Conservation (phyloP, 2,797 vertebrate species). For the Sardinella longiceps region DNA sequence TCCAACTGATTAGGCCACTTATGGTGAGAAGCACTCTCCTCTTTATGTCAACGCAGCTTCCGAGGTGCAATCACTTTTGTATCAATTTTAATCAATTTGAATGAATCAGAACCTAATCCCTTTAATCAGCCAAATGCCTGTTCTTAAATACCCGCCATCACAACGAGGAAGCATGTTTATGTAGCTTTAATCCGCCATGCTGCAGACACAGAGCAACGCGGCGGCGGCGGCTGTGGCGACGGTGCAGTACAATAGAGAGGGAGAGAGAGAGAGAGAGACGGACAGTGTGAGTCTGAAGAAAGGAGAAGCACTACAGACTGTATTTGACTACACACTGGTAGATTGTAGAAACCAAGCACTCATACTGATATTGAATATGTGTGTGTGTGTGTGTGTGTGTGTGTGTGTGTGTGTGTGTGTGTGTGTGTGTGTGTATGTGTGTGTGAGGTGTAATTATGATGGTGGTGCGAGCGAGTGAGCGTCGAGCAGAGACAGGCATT, state of each 20-base stretch:
- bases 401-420: background rate
- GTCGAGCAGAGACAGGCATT: constrained; percentile 31
- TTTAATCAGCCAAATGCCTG: constrained; percentile 51
- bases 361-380: background rate
- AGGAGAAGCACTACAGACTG: background rate
- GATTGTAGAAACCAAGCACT: no score
- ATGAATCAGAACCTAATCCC: constrained; percentile 65
- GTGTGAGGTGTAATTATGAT: constrained; percentile 20
- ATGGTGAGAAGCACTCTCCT: constrained; percentile 40
- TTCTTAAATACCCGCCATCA: constrained; percentile 42
- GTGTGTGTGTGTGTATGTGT: background rate
- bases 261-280: background rate
- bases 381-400: background rate
- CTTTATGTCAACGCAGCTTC: constrained; percentile 56
- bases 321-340: no score
- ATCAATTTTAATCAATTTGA: constrained; percentile 66
- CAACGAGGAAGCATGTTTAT: constrained; percentile 33
- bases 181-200: constrained; percentile 18
- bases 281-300: background rate
- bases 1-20: constrained; percentile 39
- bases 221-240: no score
- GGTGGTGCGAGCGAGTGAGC: background rate
- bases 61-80: constrained; percentile 57
- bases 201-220: constrained; percentile 28
- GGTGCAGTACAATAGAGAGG: background rate